phyloP scores from a whole-genome alignment of 2,797 vertebrate species.

The Typhlichthys subterraneus region DNA sequence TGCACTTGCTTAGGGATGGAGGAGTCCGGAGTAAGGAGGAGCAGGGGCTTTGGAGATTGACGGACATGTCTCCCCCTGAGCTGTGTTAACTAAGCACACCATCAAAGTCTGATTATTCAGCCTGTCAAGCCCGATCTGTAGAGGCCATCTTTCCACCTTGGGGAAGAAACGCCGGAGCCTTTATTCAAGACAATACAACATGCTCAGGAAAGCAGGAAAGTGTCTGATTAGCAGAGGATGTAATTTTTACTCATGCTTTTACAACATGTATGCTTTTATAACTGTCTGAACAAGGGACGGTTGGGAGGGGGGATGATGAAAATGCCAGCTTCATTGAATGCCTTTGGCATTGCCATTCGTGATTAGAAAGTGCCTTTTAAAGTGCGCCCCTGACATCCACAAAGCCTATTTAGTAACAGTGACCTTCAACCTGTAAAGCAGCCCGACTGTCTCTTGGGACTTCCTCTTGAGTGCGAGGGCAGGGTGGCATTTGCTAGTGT shows the following conservation, averaged over 20 bases:
- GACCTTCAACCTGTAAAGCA: slow-evolving; percentile 65
- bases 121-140: slow-evolving; percentile 33
- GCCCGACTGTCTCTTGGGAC: slow-evolving; percentile 44
- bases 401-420: slow-evolving; percentile 59
- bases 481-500: slow-evolving; percentile 42
- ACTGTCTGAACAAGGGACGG: slow-evolving; percentile 19
- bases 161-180: not conserved
- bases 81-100: slow-evolving; percentile 36
- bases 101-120: slow-evolving; percentile 51
- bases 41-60: not conserved
- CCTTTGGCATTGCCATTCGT: slow-evolving; percentile 15
- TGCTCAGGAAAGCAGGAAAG: slow-evolving; percentile 3
- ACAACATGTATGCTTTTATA: slow-evolving; percentile 8
- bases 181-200: slow-evolving; percentile 1
- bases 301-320: slow-evolving; percentile 13
- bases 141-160: slow-evolving; percentile 15
- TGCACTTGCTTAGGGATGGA: slow-evolving; percentile 9
- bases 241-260: slow-evolving; percentile 4
- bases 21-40: not conserved
- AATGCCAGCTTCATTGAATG: slow-evolving; percentile 11
- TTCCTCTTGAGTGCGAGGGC: slow-evolving; percentile 47
- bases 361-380: slow-evolving; percentile 31
- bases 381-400: slow-evolving; percentile 52
- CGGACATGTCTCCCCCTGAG: slow-evolving; percentile 18
- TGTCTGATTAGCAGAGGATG: slow-evolving; percentile 3